These are phyloP conservation scores for Cheilosia vulpina DNA, from an alignment of 2,888 invertebrate species.

Conservation along the genomic window DNA sequence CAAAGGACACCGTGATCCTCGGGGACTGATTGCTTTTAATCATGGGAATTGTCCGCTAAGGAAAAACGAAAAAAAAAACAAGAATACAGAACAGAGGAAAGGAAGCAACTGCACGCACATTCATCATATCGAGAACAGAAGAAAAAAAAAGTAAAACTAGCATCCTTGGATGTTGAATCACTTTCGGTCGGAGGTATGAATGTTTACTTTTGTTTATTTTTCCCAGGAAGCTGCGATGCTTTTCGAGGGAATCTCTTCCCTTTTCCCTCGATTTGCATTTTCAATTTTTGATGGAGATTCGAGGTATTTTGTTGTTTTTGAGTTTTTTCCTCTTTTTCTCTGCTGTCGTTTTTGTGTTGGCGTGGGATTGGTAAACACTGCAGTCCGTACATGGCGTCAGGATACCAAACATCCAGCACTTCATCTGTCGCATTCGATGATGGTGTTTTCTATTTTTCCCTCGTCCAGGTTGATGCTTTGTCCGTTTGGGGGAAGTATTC, in stretches of 20 bases:
- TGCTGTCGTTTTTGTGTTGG: slow-evolving; percentile 38
- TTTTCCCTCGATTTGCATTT: slow-evolving; percentile 47
- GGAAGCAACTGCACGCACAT: slow-evolving; percentile 62
- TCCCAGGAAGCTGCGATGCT: slow-evolving; percentile 66
- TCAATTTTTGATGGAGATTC: slow-evolving; percentile 69
- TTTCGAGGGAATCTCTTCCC: slow-evolving; percentile 6
- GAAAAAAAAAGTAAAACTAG: slow-evolving; percentile 11
- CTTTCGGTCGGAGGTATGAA: slow-evolving; percentile 38
- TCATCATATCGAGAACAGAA: slow-evolving; percentile 39
- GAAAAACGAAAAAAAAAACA: slow-evolving; percentile 13
- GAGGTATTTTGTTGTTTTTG: slow-evolving; percentile 57
- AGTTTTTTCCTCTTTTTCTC: slow-evolving; percentile 3
- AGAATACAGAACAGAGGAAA: slow-evolving; percentile 2
- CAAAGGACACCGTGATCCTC: slow-evolving; percentile 23
- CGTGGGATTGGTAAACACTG: slow-evolving; percentile 73
- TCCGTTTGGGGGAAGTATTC: slow-evolving; percentile 5
- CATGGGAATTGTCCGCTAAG: slow-evolving; percentile 57
- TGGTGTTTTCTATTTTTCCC: slow-evolving; percentile 22
- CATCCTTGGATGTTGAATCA: slow-evolving; percentile 56
- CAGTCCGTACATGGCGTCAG: slow-evolving; percentile 46
- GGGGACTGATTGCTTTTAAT: slow-evolving; percentile 71
- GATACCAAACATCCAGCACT: slow-evolving; percentile 60
- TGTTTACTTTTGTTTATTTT: slow-evolving; percentile 63
- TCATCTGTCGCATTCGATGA: slow-evolving; percentile 32
- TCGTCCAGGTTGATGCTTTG: slow-evolving; percentile 13